Evolutionary conservation across 1,140 invertebrate genomes (phyloP).

Genomic region (Streblospio benedicti): DNA sequence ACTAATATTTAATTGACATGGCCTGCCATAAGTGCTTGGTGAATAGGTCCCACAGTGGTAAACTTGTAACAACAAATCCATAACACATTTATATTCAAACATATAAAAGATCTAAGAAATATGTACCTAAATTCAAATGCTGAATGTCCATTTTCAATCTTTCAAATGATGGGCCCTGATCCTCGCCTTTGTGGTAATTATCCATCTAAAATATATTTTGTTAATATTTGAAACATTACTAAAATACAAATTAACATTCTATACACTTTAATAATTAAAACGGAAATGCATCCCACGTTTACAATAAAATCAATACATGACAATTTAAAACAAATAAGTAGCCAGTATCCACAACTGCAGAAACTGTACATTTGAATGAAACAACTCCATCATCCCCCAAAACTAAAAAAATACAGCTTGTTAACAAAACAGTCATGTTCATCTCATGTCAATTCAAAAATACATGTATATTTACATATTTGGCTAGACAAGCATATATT

Average conservation of each 20-base stretch:
- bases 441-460: neutral
- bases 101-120: neutral
- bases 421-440: neutral
- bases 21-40: neutral
- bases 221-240: neutral
- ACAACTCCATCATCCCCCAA: neutral
- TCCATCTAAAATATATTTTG: conserved; percentile 28
- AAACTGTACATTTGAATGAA: neutral
- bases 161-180: conserved; percentile 31
- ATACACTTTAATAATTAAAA: neutral
- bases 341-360: neutral
- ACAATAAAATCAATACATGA: no score
- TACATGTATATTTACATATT: neutral
- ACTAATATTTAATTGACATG: neutral
- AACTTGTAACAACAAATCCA: neutral
- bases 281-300: no score
- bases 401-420: neutral
- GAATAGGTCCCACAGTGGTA: neutral
- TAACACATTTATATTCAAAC: neutral
- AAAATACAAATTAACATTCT: neutral
- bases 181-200: conserved; percentile 27
- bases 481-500: conserved; percentile 1
- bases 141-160: conserved; percentile 47
- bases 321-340: neutral
- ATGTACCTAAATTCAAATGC: conserved; percentile 52